These are phyloP conservation scores for Trichonephila inaurata DNA, from an alignment of 1,140 invertebrate species.

Conservation along the genomic window DNA sequence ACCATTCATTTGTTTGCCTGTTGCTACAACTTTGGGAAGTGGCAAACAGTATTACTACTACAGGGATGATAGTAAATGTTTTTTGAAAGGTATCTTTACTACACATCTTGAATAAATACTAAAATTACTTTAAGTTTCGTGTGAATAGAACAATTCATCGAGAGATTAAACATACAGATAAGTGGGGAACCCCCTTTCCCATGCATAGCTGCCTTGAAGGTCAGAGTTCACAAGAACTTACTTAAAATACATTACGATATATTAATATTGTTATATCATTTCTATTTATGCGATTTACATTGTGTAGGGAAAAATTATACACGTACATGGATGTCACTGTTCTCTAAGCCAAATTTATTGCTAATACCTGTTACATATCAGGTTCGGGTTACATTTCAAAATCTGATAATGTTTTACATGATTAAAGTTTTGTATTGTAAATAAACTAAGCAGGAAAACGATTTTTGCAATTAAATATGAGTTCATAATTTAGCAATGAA, in stretches of 20 bases:
- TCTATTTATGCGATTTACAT: not conserved
- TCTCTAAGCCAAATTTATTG: constrained; percentile 40
- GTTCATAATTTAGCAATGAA: not conserved
- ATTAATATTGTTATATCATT: not conserved
- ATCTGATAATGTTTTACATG: not conserved
- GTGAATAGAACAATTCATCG: not conserved
- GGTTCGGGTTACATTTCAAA: not conserved
- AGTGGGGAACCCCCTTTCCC: not conserved
- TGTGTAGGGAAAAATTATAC: constrained; percentile 5
- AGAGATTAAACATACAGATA: not conserved
- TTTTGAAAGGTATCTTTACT: not conserved
- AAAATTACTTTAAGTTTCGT: not conserved
- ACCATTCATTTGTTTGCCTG: constrained; percentile 35
- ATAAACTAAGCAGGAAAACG: not conserved
- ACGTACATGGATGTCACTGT: constrained; percentile 28
- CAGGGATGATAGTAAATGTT: not conserved
- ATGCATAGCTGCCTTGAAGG: constrained; percentile 65
- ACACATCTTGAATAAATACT: not conserved
- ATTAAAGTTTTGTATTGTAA: too few species aligned
- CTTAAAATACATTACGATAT: not conserved
- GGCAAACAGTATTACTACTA: constrained; percentile 5
- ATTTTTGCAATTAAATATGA: too few species aligned
- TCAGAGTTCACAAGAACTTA: constrained; percentile 43
- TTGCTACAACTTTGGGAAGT: not conserved
- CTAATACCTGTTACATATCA: constrained; percentile 13